Base-by-base conservation (phyloP, 2,888 invertebrate genomes). In the Leptothorax acervorum region DNA sequence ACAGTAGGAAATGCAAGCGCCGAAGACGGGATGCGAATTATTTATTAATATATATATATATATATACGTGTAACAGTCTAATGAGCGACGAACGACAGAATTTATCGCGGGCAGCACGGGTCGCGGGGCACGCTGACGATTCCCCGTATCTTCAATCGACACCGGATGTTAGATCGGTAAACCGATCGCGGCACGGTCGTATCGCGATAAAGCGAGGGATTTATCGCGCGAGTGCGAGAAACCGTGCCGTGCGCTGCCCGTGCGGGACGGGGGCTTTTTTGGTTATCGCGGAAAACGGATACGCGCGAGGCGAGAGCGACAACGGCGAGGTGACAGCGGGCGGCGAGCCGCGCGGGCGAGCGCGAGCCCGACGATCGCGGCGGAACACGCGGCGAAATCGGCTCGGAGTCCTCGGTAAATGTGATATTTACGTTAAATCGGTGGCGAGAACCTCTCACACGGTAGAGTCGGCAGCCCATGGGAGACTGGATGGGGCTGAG, bases 341-440 rank as follows among this genome's bases (percentile, higher is more conserved):
- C 82, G 81, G 83, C 18, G 73, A 85, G 84, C 51, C 63, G 76
- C 71, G 70, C 39, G 23, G 68, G 62, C 42, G 55, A 84, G 23
- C 28, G 68, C 35, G 42, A 35, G 12, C 11, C 18, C 11, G 28
- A 86, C 60, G 66, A 86, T 88, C 86, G 82, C 31, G 79, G 62
- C 63, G 75, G 68, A 83, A 83, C 86, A 74, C 85, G 83, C 60
- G 71, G 74, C 75, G 81, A 83, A 85, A 86, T 87, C 79, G 82
- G 86, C 84, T 74, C 86, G 73, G 82, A 85, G 85, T 87, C 76
- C 85, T 91, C 85, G 83, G 84, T 82, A 86, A 91, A 87, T 90
- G 84, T 90, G 86, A 92, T 93, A 93, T 93, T 93, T 93, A 93
- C 93, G 90, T 93, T 93, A 91, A 92, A 91, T 91, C 90, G 88